These are phyloP conservation scores for Liodrosophila aerea DNA, from an alignment of 2,888 invertebrate genomes.

Conservation along the genomic window DNA sequence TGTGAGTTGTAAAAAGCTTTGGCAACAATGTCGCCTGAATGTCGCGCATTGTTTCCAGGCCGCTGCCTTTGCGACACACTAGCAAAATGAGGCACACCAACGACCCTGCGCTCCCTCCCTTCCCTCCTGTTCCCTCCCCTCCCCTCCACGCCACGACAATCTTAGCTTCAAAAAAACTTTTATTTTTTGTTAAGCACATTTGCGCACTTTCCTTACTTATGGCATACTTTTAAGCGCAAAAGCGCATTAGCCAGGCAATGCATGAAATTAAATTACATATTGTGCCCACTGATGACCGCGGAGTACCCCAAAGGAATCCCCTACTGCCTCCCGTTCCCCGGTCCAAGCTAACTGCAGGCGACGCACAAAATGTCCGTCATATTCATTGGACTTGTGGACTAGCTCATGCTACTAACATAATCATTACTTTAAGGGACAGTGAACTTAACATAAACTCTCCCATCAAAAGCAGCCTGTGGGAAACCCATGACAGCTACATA, in stretches of 20 bases:
- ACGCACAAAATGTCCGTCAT: too few species aligned
- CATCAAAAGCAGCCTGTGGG: too few species aligned
- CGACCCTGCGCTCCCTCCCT: neutral
- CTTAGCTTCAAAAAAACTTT: slow-evolving; percentile 36
- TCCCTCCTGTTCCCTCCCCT: neutral
- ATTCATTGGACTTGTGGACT: too few species aligned
- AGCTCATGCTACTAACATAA: too few species aligned
- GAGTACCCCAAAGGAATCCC: neutral
- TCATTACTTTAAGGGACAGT: too few species aligned
- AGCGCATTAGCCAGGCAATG: slow-evolving; percentile 77
- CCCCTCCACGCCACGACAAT: slow-evolving; percentile 10
- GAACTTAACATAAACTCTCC: too few species aligned
- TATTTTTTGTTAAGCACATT: slow-evolving; percentile 73
- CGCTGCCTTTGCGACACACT: slow-evolving; percentile 59
- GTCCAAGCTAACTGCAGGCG: slow-evolving; percentile 19
- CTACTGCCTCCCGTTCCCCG: too few species aligned
- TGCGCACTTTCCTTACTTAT: slow-evolving; percentile 71
- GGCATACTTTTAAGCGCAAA: slow-evolving; percentile 72
- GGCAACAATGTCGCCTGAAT: slow-evolving; percentile 77
- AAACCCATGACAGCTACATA: too few species aligned
- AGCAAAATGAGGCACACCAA: slow-evolving; percentile 9
- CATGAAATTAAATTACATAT: slow-evolving; percentile 77
- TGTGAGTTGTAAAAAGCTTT: slow-evolving; percentile 77
- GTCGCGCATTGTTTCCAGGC: slow-evolving; percentile 77
- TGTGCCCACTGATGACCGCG: slow-evolving; percentile 47